These are phyloP conservation scores for Mythimna ferrago DNA, from an alignment of 2,888 invertebrate genomes.

Conservation along the genomic window DNA sequence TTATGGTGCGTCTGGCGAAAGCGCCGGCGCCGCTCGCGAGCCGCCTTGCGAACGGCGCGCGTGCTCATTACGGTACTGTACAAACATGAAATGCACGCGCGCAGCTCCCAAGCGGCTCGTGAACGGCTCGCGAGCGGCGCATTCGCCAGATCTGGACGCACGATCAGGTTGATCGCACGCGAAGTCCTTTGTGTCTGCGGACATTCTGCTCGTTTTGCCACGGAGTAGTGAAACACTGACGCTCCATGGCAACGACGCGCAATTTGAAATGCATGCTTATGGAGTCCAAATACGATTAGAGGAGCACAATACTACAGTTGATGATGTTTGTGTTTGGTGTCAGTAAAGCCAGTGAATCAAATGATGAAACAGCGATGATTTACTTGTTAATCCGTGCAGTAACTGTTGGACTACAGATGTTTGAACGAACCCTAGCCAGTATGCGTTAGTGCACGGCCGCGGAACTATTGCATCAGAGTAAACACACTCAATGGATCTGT, in stretches of 20 bases:
- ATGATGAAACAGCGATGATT: no score
- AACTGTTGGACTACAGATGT: no score
- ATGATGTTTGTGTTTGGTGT: neutral
- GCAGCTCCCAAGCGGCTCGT: no score
- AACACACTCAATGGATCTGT: no score
- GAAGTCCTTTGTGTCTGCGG: conserved; percentile 7
- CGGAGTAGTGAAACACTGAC: neutral
- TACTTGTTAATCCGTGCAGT: no score
- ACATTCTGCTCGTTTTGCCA: conserved; percentile 1
- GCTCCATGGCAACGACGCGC: neutral
- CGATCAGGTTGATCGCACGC: conserved; percentile 1
- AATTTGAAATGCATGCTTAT: neutral
- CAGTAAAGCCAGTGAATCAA: neutral
- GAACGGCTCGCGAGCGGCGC: no score
- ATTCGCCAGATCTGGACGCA: no score
- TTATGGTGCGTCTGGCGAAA: neutral
- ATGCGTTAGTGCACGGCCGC: neutral
- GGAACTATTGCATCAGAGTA: no score
- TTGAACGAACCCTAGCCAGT: neutral
- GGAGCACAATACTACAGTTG: neutral
- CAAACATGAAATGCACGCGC: no score
- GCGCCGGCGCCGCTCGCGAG: no score
- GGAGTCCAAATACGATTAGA: neutral
- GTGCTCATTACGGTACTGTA: no score
- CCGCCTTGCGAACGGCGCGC: no score